phyloP scores from a whole-genome alignment of 2,797 vertebrate species.

The Rhinatrema bivittatum region DNA sequence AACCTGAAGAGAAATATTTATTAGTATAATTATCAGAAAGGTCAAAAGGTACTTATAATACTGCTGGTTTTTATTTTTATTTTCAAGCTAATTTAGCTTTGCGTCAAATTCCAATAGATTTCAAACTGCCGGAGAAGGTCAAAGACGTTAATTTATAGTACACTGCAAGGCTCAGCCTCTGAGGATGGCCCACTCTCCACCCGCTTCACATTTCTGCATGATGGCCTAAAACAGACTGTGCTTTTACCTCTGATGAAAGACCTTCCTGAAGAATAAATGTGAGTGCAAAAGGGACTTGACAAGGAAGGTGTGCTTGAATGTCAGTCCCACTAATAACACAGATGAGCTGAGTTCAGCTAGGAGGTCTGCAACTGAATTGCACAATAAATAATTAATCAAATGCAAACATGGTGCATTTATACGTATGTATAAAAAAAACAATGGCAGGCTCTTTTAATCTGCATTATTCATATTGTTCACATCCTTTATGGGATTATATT shows the following conservation, averaged over 20 bases:
- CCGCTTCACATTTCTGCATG: neutral
- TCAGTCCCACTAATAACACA: neutral
- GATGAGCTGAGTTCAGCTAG: neutral
- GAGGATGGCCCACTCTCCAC: neutral
- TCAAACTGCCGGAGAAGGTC: conserved; percentile 6
- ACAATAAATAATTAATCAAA: conserved; percentile 2
- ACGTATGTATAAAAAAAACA: neutral
- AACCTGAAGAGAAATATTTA: neutral
- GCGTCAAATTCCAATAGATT: conserved; percentile 5
- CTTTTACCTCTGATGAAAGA: neutral
- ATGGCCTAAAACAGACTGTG: neutral
- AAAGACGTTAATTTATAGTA: conserved; percentile 5
- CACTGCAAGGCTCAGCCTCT: neutral
- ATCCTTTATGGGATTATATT: neutral
- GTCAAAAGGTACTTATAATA: neutral
- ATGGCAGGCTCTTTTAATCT: neutral
- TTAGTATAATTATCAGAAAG: conserved; percentile 4
- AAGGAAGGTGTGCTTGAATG: neutral
- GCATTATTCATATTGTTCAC: neutral
- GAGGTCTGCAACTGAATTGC: neutral
- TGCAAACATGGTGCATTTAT: neutral
- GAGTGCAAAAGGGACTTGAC: neutral
- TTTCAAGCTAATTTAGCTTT: neutral
- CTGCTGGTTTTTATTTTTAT: neutral
- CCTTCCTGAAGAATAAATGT: neutral